phyloP scores from a whole-genome alignment of 1,140 invertebrate genomes.

The Phenacoccus solenopsis region DNA sequence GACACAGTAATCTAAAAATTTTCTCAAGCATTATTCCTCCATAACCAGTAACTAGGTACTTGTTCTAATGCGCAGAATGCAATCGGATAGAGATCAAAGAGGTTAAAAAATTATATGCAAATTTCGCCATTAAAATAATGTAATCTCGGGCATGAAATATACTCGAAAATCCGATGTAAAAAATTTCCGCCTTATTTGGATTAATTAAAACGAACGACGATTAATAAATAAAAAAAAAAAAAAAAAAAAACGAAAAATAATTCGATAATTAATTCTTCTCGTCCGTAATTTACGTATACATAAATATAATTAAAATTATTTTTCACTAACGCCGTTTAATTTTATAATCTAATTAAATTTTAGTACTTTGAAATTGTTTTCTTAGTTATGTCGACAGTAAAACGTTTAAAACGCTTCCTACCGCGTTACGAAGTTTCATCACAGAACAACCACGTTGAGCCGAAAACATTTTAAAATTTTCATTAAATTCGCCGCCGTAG shows the following conservation, averaged over 20 bases:
- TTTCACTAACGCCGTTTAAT: neutral
- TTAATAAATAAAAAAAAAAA: too few relatives aligned
- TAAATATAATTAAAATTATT: conserved; percentile 4
- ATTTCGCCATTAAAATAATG: too few relatives aligned
- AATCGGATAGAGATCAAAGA: too few relatives aligned
- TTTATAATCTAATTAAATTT: conserved; percentile 4
- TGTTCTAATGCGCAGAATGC: too few relatives aligned
- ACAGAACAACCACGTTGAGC: neutral
- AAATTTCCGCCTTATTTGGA: too few relatives aligned
- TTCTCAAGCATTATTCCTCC: too few relatives aligned
- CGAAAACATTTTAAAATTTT: neutral
- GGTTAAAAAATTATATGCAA: too few relatives aligned
- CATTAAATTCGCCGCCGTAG: neutral
- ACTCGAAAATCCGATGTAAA: too few relatives aligned
- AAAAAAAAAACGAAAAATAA: neutral
- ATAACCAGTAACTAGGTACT: too few relatives aligned
- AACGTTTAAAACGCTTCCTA: conserved; percentile 1
- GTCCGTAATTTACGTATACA: neutral
- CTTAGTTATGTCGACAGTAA: conserved; percentile 1
- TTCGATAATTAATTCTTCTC: neutral
- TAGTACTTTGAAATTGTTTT: conserved; percentile 3
- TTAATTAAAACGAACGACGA: too few relatives aligned
- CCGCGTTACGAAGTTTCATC: neutral
- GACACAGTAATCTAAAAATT: too few relatives aligned
- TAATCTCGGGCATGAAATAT: too few relatives aligned